phyloP scores from a whole-genome alignment of 35 echinoderm and acorn worm species.

The Anneissia japonica region DNA sequence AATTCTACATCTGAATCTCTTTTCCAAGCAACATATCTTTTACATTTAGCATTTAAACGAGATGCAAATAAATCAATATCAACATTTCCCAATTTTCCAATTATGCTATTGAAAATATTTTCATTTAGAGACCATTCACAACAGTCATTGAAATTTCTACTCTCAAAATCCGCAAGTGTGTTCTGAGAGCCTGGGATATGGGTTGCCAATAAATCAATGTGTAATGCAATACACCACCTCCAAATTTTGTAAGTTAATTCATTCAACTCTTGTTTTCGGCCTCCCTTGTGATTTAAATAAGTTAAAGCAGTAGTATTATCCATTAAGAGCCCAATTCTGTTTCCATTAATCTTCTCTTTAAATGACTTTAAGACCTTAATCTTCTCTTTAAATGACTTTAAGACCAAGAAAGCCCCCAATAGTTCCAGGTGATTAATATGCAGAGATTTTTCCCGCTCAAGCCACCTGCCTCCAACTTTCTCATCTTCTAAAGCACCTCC shows the following conservation, averaged over 20 bases:
- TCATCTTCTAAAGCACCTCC: not conserved
- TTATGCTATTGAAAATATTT: not conserved
- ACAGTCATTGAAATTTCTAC: not conserved
- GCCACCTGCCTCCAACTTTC: not conserved
- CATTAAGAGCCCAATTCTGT: not conserved
- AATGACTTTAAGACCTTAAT: not conserved
- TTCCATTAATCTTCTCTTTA: not conserved
- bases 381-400: too few relatives aligned
- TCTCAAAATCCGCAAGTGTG: not conserved
- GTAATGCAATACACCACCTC: not conserved
- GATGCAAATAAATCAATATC: not conserved
- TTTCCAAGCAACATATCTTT: not conserved
- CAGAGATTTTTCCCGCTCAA: not conserved
- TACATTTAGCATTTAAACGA: not conserved
- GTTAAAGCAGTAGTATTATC: not conserved
- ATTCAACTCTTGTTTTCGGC: not conserved
- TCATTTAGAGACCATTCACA: not conserved
- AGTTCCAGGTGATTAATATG: not conserved
- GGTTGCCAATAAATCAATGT: not conserved
- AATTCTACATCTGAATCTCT: not conserved
- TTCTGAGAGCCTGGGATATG: not conserved
- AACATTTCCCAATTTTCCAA: not conserved
- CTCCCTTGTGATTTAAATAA: not conserved
- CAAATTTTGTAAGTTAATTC: not conserved
- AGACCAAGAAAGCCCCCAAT: not conserved